Percentiles rank a stretch among this genome's conserved stretches.
Evolutionary conservation across 2,113 vertebrate genomes (phyloP).

Genomic region (Baryphthengus martii): DNA sequence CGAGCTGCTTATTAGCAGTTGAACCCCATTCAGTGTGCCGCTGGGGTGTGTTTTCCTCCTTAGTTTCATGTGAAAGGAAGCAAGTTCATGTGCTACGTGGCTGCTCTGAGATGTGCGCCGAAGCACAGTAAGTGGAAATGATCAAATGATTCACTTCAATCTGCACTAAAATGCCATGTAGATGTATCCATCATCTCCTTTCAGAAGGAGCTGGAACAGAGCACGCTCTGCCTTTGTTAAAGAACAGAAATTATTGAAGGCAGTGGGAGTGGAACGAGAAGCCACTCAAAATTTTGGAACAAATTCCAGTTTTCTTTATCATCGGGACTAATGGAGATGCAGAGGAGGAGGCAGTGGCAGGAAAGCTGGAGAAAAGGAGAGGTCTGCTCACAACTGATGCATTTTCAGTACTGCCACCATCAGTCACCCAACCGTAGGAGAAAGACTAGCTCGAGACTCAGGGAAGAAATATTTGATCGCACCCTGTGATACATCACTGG

Average conservation of each 20-base stretch:
- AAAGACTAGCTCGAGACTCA: not conserved
- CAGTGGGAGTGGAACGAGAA: not conserved
- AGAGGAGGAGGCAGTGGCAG: not conserved
- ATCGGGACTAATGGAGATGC: not conserved
- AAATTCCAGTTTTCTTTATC: slow-evolving; percentile 7
- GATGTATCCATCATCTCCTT: not conserved
- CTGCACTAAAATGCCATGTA: not conserved
- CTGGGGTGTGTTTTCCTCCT: not conserved
- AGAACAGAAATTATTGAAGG: not conserved
- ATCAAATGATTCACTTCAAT: not conserved
- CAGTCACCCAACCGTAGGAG: not conserved
- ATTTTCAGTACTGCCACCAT: not conserved
- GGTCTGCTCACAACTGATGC: not conserved
- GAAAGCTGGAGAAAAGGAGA: not conserved
- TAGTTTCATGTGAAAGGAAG: not conserved
- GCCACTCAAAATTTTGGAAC: not conserved
- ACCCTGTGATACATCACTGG: not conserved
- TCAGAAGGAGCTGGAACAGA: not conserved
- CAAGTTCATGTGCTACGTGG: not conserved
- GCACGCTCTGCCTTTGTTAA: not conserved
- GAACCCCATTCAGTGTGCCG: not conserved
- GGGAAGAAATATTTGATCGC: slow-evolving; percentile 15
- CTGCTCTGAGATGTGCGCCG: not conserved
- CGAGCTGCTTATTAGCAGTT: not conserved
- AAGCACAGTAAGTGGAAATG: not conserved